Conservation (phyloP, 2,797 vertebrate species). For the Molossus alvarezi region DNA sequence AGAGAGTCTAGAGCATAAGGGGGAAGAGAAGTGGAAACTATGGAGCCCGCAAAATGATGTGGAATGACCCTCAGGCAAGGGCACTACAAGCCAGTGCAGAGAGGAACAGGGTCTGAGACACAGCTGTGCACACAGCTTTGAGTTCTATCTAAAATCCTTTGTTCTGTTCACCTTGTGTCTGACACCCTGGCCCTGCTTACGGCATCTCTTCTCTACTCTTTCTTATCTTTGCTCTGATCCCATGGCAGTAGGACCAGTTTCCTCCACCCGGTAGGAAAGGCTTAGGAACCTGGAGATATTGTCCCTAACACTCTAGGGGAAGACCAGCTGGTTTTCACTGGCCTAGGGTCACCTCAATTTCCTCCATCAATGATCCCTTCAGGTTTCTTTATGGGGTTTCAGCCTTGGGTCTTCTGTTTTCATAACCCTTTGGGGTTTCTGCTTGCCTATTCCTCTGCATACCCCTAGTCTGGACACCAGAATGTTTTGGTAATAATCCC, state of each 20-base stretch:
- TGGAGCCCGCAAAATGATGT: not conserved
- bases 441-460: not conserved
- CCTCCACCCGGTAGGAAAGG: not conserved
- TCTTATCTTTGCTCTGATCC: not conserved
- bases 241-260: not conserved
- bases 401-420: not conserved
- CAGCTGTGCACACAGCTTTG: too few species aligned
- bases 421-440: not conserved
- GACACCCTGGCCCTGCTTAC: not conserved
- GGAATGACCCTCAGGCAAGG: not conserved
- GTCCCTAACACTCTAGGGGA: not conserved
- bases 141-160: not conserved
- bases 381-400: not conserved
- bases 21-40: not conserved
- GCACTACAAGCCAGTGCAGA: accelerated
- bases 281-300: not conserved
- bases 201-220: not conserved
- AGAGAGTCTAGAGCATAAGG: not conserved
- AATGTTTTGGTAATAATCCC: not conserved
- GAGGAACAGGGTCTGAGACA: not conserved
- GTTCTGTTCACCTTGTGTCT: not conserved
- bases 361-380: not conserved
- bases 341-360: not conserved
- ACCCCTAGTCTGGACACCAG: not conserved
- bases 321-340: not conserved